Percentiles rank a stretch among this genome's conserved stretches.
Conservation (phyloP, 2,888 invertebrate genomes). For the Syrista parreyssii region DNA sequence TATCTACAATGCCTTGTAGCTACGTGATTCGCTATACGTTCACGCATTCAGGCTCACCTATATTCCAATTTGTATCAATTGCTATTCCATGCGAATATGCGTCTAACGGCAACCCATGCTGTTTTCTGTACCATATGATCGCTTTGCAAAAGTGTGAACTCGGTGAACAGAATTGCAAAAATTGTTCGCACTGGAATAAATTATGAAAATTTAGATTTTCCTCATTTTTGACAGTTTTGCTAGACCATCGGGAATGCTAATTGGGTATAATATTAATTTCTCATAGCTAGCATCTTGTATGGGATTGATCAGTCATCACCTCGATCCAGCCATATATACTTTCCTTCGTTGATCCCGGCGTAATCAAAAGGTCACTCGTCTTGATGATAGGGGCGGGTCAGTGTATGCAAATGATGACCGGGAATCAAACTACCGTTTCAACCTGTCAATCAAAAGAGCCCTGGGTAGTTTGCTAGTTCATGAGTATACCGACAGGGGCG, state of each 20-base stretch:
- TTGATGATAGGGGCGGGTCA: slow-evolving; percentile 2
- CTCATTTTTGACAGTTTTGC: not conserved
- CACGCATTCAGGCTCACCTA: not conserved
- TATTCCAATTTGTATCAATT: not conserved
- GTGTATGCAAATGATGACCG: slow-evolving; percentile 34
- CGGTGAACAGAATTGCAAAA: not conserved
- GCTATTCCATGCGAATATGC: not conserved
- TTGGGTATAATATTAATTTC: not conserved
- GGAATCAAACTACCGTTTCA: slow-evolving; percentile 38
- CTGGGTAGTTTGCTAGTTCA: slow-evolving; percentile 3
- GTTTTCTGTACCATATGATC: not conserved
- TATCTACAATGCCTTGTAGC: not conserved
- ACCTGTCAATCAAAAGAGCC: slow-evolving; percentile 37
- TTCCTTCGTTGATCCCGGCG: not conserved
- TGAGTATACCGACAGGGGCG: not conserved
- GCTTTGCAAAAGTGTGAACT: not conserved
- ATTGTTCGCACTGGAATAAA: not conserved
- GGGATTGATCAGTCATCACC: not conserved
- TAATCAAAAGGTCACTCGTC: not conserved
- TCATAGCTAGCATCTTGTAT: not conserved
- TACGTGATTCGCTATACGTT: not conserved
- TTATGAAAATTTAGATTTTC: not conserved
- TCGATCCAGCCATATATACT: not conserved
- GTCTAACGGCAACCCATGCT: not conserved
- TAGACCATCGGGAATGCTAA: not conserved